Evolutionary conservation across 1,140 invertebrate genomes (phyloP), one percentile per base, ranked within the genome.

Genomic region (Saxidomus purpurata): DNA sequence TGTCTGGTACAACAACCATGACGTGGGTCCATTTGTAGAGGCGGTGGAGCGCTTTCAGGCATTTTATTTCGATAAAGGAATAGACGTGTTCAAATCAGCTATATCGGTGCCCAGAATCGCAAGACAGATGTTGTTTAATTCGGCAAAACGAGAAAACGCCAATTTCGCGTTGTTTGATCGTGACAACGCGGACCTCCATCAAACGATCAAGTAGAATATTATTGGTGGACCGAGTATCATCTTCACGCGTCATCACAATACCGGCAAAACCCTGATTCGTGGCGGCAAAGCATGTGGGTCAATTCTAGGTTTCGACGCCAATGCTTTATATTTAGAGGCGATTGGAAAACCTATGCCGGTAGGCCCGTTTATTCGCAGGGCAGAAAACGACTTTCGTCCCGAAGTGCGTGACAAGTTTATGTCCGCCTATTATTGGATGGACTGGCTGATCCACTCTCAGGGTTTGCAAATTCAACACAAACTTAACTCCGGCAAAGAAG

Each of bases 241-340:
- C 6, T 87, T 87, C 40, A 87, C 77, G n/a, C 25, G 77, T 22
- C 77, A 89, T 31, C 49, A 40, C n/a, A 47, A 74, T 25, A 63
- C 63, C 3, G 79, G 79, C 1, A 19, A 81, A 34, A 79, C 55
- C 17, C 59, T 40, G 11, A 87, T 87, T 43, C 52, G 59, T 2
- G 43, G 15, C 22, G 19, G 55, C 61, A 71, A 81, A 34, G 38
- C 25, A 6, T 89, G 76, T 25, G 15, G 84, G 40, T 59, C 52
- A 28, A 71, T 86, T 22, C 31, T 90, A 4, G 91, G 84, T 19
- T 90, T 61, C 61, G 91, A 91, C 55, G 89, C 85, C 0, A 91
- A 88, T 52, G 85, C 88, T 13, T 28, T 91, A 25, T 90, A 91
- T 67, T 38, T 91, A 6, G 77, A 84, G 71, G 55, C 79, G 6